Evolutionary conservation across 2,797 vertebrate species (phyloP), one percentile per base, ranked within the genome.

Genomic region (Artibeus lituratus): DNA sequence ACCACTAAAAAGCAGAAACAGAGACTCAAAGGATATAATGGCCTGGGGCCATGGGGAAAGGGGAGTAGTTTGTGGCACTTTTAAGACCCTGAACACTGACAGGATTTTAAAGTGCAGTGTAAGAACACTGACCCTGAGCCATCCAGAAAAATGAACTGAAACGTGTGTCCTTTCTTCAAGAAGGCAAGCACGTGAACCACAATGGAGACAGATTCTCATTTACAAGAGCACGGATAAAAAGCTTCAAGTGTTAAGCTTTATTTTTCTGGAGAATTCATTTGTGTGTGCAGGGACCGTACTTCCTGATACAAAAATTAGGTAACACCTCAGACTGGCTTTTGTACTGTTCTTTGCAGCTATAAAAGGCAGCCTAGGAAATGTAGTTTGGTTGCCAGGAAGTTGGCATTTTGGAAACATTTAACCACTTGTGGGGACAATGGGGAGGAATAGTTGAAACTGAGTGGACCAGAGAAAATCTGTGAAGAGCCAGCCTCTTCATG

Each of bases 201-300:
- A 37, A 62, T 85, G 70, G 78, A 96, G 90, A 76, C 87, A 93
- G 69, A 78, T 5, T 85, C 53, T 89, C 55, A 72, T 21, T 89
- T 83, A 82, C 70, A 93, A 93, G 6, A 88, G 37, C n/a, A 82
- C 62, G 74, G 32, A 78, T 35, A 53, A 65, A 62, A 90, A 57
- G 37, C 26, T 42, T 55, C 55, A 16, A 29, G 47, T 21, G 9
- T 73, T 55, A n/a, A 90, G 10, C 8, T 10, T 35, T 72, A 16
- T 93, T 74, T 84, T 65, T 73, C 59, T 70, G 32, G 51, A 78
- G 87, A 74, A 77, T 62, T 92, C 62, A 78, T 55, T 37, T 78
- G 11, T 70, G 42, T 83, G 59, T 26, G 37, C 4, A 10, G 59
- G 5, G 14, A 78, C 39, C 5, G 7, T 9, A 76, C 9, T 53